These are phyloP conservation scores for Nymphalis c-album DNA, from an alignment of 2,888 invertebrate species.

Conservation along the genomic window DNA sequence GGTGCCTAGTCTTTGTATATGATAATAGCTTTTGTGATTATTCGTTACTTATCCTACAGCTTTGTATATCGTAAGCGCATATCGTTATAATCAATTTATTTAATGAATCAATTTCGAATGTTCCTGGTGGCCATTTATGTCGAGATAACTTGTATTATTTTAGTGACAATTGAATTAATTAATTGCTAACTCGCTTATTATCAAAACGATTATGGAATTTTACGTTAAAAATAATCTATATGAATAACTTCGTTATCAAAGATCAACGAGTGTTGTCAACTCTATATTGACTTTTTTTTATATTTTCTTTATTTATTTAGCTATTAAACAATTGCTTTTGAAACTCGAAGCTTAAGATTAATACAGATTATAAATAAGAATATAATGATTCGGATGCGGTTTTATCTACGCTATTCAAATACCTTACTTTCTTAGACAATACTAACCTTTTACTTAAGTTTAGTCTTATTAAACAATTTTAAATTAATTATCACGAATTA, in stretches of 20 bases:
- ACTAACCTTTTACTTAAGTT: no score
- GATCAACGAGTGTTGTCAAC: background rate
- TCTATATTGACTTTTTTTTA: background rate
- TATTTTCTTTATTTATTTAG: background rate
- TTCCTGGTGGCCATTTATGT: conserved; percentile 45
- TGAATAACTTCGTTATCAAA: background rate
- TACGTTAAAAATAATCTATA: background rate
- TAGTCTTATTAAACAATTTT: no score
- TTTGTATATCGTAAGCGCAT: conserved; percentile 69
- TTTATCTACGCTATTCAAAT: no score
- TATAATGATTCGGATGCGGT: no score
- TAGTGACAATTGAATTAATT: conserved; percentile 39
- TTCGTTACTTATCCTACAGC: conserved; percentile 50
- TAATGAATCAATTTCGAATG: conserved; percentile 71
- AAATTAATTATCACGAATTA: no score
- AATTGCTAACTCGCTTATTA: conserved; percentile 24
- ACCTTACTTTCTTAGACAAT: no score
- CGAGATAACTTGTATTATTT: conserved; percentile 43
- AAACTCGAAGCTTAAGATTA: no score
- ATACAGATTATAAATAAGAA: no score
- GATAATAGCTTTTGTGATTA: conserved; percentile 8
- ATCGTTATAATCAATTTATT: conserved; percentile 69
- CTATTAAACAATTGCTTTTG: no score
- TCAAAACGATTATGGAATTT: conserved; percentile 18
- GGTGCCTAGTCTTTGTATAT: no score